Evolutionary conservation across 2,113 vertebrate genomes (phyloP), one percentile per base, ranked within the genome.

Genomic region (Dinomys branickii): DNA sequence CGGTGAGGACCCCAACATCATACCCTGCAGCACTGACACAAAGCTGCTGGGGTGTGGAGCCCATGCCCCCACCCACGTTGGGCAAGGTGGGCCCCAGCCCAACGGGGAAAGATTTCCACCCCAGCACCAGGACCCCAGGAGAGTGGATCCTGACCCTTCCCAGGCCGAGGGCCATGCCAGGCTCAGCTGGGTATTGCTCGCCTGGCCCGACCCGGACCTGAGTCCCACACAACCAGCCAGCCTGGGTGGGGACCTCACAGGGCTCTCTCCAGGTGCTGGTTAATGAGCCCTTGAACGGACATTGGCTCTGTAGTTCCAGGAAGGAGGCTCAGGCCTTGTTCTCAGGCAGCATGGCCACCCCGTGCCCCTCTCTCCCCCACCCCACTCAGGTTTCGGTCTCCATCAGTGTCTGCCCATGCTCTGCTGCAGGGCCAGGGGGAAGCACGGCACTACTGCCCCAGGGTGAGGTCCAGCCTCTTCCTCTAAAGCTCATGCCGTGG

Each of bases 161-260:
- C 44, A 33, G 50, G 59, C 44, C 88, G n/a, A 22, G 58, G 33
- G 13, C 71, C 26, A 20, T n/a, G 30, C 71, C 14, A 33, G 28
- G 73, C 88, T 52, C 58, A 17, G 59, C 12, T 12, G 14, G 38
- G 13, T 14, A 10, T 33, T 52, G 0, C 73, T 63, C 12, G 41
- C n/a, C 41, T 58, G 30, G 44, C 20, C 14, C 11, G 44, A 30
- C 13, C 26, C 7, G 9, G 44, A 16, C 44, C 28, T 10, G 47
- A 28, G 16, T 30, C 44, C 24, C 41, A 11, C 24, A 77, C 44
- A 3, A 5, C 22, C 61, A 35, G 16, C 9, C 6, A 6, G 14
- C 54, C 26, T 10, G 26, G 28, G 19, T 11, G 7, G 35, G 47
- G 35, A 52, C 59, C 0, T 0, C 14, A 1, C 4, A 9, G 9